Percentiles rank a stretch among this genome's conserved stretches.
These are phyloP conservation scores for Apus apus DNA, from an alignment of 2,113 vertebrate species.

Conservation along the genomic window DNA sequence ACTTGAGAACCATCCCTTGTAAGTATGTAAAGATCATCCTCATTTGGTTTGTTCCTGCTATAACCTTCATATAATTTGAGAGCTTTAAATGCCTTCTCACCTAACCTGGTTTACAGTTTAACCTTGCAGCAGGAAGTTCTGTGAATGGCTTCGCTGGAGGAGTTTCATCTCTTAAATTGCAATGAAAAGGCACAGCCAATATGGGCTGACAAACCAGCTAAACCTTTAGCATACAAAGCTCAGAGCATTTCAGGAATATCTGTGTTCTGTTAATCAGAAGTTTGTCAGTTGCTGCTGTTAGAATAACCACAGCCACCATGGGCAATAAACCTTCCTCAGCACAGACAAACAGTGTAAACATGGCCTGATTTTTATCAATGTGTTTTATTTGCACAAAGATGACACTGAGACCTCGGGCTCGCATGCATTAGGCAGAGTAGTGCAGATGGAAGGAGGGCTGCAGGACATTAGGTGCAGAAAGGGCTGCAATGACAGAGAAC, in stretches of 20 bases:
- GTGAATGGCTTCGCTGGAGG: neutral
- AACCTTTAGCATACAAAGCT: neutral
- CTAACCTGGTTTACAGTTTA: neutral
- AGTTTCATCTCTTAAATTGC: neutral
- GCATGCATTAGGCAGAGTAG: neutral
- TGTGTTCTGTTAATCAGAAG: neutral
- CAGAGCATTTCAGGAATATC: neutral
- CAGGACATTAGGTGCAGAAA: neutral
- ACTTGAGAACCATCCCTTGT: conserved; percentile 98
- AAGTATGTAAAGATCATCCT: conserved; percentile 76
- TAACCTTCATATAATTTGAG: neutral
- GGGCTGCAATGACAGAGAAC: neutral
- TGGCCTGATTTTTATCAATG: neutral
- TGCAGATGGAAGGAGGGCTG: neutral
- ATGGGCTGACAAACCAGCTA: neutral
- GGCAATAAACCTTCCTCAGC: neutral
- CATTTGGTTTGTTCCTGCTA: neutral
- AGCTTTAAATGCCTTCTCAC: neutral
- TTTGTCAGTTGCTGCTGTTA: neutral
- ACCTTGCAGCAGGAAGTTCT: neutral
- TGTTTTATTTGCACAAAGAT: neutral
- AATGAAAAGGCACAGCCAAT: neutral
- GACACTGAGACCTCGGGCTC: neutral
- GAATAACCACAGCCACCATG: neutral
- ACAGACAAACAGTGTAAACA: neutral